Base-by-base conservation (phyloP, 1,140 invertebrate species). In the Brachionus sp. region DNA sequence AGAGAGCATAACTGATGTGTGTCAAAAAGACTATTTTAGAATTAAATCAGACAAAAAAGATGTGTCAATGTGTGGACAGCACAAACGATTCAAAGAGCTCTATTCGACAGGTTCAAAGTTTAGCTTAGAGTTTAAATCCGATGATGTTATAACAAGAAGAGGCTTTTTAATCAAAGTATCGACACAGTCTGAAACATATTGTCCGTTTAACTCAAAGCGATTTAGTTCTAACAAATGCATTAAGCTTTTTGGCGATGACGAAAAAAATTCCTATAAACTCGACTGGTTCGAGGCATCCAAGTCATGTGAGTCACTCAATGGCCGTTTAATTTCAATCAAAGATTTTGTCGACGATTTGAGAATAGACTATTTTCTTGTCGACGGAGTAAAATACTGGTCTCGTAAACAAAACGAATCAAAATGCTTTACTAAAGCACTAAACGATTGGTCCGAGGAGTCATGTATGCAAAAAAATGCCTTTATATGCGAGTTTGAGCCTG, bases 141-240 rank as follows among this genome's bases (percentile, higher is more conserved):
- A 80, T 29, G 77, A 80, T 42, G 23, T 29, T 7, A 80, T 80
- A 9, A 62, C 77, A 5, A 12, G 77, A 16, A 12, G 77, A 25
- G 77, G 77, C 7, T 80, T 80, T 66, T 44, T 80, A 16, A 62
- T 80, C 19, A 62, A 80, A 35, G 57, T 80, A 37, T 80, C 77
- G 5, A 66, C 50, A 13, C 77, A 44, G 23, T 5, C 62, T 2
- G 7, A 80, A 35, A 37, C n/a, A 5, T 7, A 62, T 2, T 80
- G 77, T 16, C 77, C 77, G n/a, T 66, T 44, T 25, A 16, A 12
- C n/a, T 42, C 46, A 0, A 19, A 33, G 6, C 7, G 12, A 62
- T 64, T 80, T 12, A 19, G 23, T 16, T n/a, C 50, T 23, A 53
- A 66, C 50, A 80, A 80, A 6, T 80, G 77, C 13, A 62, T 80